Evolutionary conservation across 2,113 vertebrate genomes (phyloP).

Genomic region (Turdus rufiventris): DNA sequence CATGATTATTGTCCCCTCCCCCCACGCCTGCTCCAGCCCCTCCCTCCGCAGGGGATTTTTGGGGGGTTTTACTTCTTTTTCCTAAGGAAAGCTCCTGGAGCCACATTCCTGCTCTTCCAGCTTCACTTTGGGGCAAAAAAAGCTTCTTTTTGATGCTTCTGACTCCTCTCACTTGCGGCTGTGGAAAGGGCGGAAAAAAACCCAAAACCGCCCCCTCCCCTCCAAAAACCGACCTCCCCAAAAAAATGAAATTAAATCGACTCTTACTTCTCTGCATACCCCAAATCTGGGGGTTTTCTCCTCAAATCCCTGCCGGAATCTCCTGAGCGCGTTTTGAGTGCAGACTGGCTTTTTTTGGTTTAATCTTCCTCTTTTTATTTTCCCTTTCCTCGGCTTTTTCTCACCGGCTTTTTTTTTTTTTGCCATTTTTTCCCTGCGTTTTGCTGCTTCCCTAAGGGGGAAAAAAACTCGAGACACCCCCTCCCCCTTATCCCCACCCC

Average conservation of each 20-base stretch:
- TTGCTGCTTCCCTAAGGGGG: neutral
- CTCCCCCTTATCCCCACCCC: neutral
- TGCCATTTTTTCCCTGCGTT: neutral
- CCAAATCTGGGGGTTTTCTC: neutral
- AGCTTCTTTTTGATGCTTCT: neutral
- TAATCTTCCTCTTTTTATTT: neutral
- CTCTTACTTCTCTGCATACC: neutral
- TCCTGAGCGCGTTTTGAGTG: neutral
- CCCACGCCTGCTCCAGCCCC: neutral
- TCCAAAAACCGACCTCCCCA: neutral
- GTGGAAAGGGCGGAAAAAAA: neutral
- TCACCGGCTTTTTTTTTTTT: neutral
- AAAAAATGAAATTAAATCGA: neutral
- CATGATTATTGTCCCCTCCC: neutral
- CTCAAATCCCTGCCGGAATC: neutral
- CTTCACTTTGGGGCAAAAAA: neutral
- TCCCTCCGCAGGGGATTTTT: neutral
- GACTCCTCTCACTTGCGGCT: neutral
- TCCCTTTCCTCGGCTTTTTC: neutral
- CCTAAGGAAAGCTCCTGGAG: neutral
- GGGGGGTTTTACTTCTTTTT: neutral
- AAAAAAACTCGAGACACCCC: neutral
- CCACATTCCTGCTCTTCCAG: neutral
- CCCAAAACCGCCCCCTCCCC: neutral
- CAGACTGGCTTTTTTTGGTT: neutral